Conservation (phyloP, 1,140 invertebrate species). For the Theocolax elegans region DNA sequence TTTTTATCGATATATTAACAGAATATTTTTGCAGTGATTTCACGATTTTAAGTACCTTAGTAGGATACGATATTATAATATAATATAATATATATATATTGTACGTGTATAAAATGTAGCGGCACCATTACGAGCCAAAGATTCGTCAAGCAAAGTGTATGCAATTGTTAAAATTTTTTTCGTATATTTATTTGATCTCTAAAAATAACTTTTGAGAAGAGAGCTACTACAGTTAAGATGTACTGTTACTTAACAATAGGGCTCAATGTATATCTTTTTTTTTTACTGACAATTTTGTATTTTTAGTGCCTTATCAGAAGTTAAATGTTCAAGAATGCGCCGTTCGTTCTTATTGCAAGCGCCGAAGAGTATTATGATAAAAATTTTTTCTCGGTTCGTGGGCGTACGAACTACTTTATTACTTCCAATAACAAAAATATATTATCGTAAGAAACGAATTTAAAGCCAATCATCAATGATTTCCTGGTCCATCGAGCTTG, state of each 20-base stretch:
- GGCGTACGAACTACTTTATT: slow-evolving; percentile 47
- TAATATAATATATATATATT: slow-evolving; percentile 23
- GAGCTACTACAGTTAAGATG: slow-evolving; percentile 38
- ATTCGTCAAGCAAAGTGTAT: slow-evolving; percentile 44
- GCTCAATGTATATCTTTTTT: slow-evolving; percentile 37
- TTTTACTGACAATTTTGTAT: slow-evolving; percentile 24
- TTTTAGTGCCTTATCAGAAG: slow-evolving; percentile 37
- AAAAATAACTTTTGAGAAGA: slow-evolving; percentile 40
- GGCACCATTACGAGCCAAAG: slow-evolving; percentile 47
- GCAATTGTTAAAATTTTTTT: slow-evolving; percentile 34
- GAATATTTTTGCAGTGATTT: slow-evolving; percentile 33
- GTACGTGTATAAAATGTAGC: slow-evolving; percentile 39
- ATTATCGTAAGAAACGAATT: slow-evolving; percentile 53
- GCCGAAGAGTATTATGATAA: slow-evolving; percentile 39
- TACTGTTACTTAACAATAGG: slow-evolving; percentile 35
- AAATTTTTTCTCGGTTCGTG: slow-evolving; percentile 33
- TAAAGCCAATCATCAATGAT: slow-evolving; percentile 46
- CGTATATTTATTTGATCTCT: slow-evolving; percentile 39
- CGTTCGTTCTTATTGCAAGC: slow-evolving; percentile 14
- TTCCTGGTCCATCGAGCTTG: slow-evolving; percentile 39
- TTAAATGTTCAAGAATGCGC: slow-evolving; percentile 32
- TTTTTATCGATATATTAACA: slow-evolving; percentile 36
- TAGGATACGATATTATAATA: slow-evolving; percentile 25
- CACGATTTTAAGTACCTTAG: slow-evolving; percentile 39
- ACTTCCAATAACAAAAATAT: slow-evolving; percentile 56